Conservation (phyloP, 2,113 vertebrate genomes). For the Xiphorhynchus elegans region DNA sequence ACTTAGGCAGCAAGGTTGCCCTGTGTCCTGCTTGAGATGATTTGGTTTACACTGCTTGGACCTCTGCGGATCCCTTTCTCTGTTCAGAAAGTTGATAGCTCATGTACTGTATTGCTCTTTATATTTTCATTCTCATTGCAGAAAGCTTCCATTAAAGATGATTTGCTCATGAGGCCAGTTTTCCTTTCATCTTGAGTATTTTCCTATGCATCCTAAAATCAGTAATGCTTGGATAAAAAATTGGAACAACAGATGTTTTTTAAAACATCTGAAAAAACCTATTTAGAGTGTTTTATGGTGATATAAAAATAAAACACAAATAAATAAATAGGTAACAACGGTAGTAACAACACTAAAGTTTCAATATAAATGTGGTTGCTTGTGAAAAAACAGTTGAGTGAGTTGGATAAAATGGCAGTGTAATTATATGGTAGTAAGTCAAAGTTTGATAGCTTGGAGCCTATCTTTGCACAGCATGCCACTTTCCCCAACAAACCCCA, state of each 20-base stretch:
- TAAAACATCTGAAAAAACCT: neutral
- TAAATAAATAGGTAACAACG: slow-evolving; percentile 22
- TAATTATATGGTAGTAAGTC: neutral
- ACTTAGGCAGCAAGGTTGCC: neutral
- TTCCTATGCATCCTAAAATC: neutral
- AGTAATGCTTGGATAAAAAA: neutral
- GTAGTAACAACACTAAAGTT: neutral
- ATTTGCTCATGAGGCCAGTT: neutral
- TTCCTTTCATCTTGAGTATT: neutral
- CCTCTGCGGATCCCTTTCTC: neutral
- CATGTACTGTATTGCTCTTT: neutral
- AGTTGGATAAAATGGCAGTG: slow-evolving; percentile 14
- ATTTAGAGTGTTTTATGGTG: neutral
- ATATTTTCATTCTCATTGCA: neutral
- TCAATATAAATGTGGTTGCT: slow-evolving; percentile 23
- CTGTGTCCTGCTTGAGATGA: neutral
- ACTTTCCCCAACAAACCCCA: neutral
- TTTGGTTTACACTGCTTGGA: neutral
- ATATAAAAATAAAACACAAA: too few species aligned
- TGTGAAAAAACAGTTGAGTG: slow-evolving; percentile 1
- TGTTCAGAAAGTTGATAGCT: neutral
- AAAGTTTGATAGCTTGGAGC: slow-evolving; percentile 29
- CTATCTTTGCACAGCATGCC: neutral
- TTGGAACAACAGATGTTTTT: neutral
- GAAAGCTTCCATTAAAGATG: neutral